A percentile compares a stretch with the other conserved stretches of the same genome.
phyloP scores from a whole-genome alignment of 2,113 vertebrate genomes.

The Podilymbus podiceps region DNA sequence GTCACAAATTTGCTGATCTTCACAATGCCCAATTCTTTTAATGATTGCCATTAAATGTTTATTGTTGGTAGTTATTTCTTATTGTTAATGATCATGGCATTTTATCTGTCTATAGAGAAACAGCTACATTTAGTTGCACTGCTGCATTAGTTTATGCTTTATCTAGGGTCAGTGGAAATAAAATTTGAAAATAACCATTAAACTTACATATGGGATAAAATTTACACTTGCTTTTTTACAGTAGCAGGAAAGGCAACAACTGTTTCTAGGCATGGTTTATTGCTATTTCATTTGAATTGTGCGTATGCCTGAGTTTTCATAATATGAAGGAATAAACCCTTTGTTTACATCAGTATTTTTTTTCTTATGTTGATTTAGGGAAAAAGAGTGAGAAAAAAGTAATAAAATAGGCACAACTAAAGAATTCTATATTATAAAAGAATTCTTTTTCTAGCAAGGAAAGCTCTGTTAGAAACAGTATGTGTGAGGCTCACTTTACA shows the following conservation, averaged over 20 bases:
- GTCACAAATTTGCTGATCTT: neutral
- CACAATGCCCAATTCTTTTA: neutral
- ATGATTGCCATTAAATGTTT: slow-evolving; percentile 16
- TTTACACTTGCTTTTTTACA: neutral
- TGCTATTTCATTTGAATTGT: neutral
- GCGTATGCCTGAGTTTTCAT: neutral
- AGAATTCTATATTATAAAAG: neutral
- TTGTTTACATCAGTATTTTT: neutral
- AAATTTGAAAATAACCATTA: neutral
- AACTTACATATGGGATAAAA: neutral
- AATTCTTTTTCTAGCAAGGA: neutral
- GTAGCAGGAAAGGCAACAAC: neutral
- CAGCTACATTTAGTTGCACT: neutral
- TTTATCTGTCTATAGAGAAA: neutral
- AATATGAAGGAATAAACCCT: neutral
- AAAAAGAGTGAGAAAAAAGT: neutral
- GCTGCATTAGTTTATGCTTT: neutral
- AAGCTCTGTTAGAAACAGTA: neutral
- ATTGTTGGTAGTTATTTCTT: slow-evolving; percentile 20
- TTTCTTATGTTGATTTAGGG: neutral
- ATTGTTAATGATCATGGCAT: slow-evolving; percentile 3
- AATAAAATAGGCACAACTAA: neutral
- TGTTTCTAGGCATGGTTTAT: neutral
- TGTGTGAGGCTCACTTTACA: neutral
- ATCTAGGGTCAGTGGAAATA: neutral